phyloP scores from a whole-genome alignment of 2,888 invertebrate species.

The Monoplex corrugatus region DNA sequence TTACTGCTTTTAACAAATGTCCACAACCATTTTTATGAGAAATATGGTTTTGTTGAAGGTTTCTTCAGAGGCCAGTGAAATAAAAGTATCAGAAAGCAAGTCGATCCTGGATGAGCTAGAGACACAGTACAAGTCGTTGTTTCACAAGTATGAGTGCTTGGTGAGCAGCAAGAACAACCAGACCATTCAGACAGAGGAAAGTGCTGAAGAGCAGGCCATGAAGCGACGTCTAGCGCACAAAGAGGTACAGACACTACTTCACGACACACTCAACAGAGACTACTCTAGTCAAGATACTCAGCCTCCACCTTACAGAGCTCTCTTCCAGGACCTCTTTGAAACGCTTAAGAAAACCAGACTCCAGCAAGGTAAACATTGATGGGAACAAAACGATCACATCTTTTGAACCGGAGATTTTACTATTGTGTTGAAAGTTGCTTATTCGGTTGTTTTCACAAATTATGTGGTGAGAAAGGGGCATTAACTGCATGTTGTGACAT shows the following conservation, averaged over 20 bases:
- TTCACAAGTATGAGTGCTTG: conserved; percentile 77
- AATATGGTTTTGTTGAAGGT: neutral
- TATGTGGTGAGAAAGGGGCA: no score
- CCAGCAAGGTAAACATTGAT: neutral
- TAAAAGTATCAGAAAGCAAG: conserved; percentile 63
- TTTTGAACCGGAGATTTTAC: no score
- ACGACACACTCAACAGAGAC: conserved; percentile 62
- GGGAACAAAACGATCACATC: no score
- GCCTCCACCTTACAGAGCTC: conserved; percentile 79
- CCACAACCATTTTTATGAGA: no score
- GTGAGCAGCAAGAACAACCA: conserved; percentile 62
- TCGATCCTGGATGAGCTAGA: conserved; percentile 79
- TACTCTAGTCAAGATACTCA: conserved; percentile 63
- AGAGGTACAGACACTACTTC: conserved; percentile 71
- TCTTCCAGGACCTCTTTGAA: conserved; percentile 81
- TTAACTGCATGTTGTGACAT: no score
- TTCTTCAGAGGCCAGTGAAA: conserved; percentile 73
- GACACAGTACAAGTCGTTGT: conserved; percentile 77
- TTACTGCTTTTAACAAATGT: no score
- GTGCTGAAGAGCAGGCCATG: conserved; percentile 51
- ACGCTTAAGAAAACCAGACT: conserved; percentile 73
- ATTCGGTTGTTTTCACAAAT: no score
- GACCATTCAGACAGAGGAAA: conserved; percentile 60
- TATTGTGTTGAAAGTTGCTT: no score
- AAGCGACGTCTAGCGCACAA: conserved; percentile 65